A percentile compares a stretch with the other conserved stretches of the same genome.
phyloP scores from a whole-genome alignment of 2,888 invertebrate genomes.

The Idaea aversata region DNA sequence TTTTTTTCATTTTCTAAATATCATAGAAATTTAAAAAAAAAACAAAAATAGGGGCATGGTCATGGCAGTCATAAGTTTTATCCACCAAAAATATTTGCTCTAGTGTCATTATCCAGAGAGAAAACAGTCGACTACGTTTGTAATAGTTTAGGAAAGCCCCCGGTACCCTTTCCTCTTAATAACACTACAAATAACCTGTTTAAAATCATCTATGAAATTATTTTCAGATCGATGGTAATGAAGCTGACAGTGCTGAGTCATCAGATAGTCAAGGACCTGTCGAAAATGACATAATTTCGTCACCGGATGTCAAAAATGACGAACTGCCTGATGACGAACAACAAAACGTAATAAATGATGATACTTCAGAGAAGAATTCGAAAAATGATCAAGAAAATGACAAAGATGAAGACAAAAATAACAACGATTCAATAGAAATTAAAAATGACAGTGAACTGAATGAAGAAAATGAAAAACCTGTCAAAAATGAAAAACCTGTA shows the following conservation, averaged over 20 bases:
- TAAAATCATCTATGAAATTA: not conserved
- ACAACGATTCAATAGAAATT: not conserved
- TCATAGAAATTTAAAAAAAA: no score
- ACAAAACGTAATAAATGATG: not conserved
- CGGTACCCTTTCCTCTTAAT: no score
- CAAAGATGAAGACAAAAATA: not conserved
- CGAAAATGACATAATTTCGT: not conserved
- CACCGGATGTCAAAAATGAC: not conserved
- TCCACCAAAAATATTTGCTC: no score
- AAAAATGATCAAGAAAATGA: not conserved
- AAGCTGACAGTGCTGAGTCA: not conserved
- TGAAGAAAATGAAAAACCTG: not conserved
- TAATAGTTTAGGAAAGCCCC: no score
- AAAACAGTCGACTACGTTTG: no score
- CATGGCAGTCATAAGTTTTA: no score
- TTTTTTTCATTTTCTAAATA: no score
- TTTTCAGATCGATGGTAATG: not conserved
- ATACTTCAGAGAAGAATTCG: not conserved
- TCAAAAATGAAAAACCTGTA: not conserved
- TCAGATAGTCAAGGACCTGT: not conserved
- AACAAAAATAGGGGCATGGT: no score
- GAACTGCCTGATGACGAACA: not conserved
- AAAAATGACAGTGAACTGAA: not conserved
- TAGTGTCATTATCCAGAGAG: no score
- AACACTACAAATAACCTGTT: not conserved